Percentiles rank a stretch among this genome's conserved stretches.
phyloP scores from a whole-genome alignment of 2,113 vertebrate genomes.

The Motacilla tschutschensis region DNA sequence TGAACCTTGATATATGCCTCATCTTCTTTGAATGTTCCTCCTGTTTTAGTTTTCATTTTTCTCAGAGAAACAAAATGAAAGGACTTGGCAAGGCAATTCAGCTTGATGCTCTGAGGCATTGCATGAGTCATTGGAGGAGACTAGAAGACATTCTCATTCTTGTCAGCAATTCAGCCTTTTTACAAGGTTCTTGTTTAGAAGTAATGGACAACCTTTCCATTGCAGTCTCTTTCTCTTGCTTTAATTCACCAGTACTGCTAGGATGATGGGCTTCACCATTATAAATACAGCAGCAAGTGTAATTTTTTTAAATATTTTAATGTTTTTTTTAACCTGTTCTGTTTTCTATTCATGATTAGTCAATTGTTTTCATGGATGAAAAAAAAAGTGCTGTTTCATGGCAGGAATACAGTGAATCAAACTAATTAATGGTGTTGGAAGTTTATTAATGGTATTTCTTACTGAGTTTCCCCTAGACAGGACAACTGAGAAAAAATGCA shows the following conservation, averaged over 20 bases:
- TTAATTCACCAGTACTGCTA: background rate
- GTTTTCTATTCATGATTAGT: background rate
- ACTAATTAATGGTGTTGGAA: background rate
- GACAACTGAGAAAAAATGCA: background rate
- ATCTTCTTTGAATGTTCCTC: background rate
- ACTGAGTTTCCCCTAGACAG: background rate
- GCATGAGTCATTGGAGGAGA: background rate
- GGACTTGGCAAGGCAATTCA: constrained; percentile 48
- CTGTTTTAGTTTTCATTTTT: constrained; percentile 25
- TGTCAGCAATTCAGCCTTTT: constrained; percentile 18
- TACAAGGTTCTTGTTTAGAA: constrained; percentile 14
- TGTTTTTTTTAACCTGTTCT: background rate
- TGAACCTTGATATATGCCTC: background rate
- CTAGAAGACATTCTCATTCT: constrained; percentile 1
- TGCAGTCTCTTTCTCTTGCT: background rate
- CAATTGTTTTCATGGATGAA: background rate
- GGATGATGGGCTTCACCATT: background rate
- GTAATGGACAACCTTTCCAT: background rate
- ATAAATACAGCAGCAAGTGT: background rate
- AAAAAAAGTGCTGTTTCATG: background rate
- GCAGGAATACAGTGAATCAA: background rate
- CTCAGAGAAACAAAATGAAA: constrained; percentile 44
- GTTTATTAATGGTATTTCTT: background rate
- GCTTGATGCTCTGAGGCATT: constrained; percentile 23
- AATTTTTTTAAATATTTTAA: constrained; percentile 24